A percentile compares a stretch with the other conserved stretches of the same genome.
Conservation (phyloP, 2,888 invertebrate species). For the Drosophila atripex region DNA sequence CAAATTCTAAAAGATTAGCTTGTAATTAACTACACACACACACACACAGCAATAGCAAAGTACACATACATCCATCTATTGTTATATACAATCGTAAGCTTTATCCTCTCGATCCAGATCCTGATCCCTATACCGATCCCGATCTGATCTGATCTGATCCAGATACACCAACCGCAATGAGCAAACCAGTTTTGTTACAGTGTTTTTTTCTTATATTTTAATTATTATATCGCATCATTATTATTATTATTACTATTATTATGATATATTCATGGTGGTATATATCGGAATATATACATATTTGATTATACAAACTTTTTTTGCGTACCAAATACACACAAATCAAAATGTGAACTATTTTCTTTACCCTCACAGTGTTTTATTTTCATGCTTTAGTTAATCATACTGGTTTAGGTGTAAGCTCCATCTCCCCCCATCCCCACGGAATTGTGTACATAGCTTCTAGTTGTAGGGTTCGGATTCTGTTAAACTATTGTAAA, state of each 20-base stretch:
- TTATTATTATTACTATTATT: conserved; percentile 16
- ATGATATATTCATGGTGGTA: conserved; percentile 20
- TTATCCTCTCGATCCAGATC: not conserved
- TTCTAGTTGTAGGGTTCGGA: conserved; percentile 19
- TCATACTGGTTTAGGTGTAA: not conserved
- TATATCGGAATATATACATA: conserved; percentile 15
- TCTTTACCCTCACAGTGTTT: conserved; percentile 29
- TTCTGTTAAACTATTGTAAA: conserved; percentile 44
- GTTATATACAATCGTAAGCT: conserved; percentile 15
- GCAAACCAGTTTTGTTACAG: conserved; percentile 38
- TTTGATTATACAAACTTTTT: conserved; percentile 61
- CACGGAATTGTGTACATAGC: conserved; percentile 24
- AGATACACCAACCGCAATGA: conserved; percentile 3
- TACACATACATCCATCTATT: conserved; percentile 22
- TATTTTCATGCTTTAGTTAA: not conserved
- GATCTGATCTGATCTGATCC: conserved; percentile 7
- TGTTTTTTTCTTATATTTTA: conserved; percentile 40
- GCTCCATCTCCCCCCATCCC: not conserved
- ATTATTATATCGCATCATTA: conserved; percentile 35
- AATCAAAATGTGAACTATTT: conserved; percentile 62
- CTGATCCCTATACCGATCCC: not conserved
- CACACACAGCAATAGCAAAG: conserved; percentile 25
- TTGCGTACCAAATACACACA: conserved; percentile 76
- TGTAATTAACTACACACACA: conserved; percentile 11
- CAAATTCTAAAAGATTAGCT: conserved; percentile 23